A percentile compares a stretch with the other conserved stretches of the same genome.
These are phyloP conservation scores for Brachionichthys hirsutus DNA, from an alignment of 2,113 vertebrate genomes.

Conservation along the genomic window DNA sequence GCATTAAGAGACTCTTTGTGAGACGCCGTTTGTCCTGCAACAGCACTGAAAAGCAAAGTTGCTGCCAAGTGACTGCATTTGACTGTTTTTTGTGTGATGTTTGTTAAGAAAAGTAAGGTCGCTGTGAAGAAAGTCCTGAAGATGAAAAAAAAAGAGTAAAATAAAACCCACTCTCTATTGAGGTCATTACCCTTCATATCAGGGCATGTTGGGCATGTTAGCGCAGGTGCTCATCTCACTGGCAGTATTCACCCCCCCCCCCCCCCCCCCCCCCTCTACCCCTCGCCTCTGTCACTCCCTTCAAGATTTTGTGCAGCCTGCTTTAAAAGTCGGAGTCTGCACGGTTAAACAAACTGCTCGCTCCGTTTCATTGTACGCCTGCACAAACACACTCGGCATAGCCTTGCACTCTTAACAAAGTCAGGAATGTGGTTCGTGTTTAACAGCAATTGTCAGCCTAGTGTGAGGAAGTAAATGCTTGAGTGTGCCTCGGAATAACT, in stretches of 20 bases:
- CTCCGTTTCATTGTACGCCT: slow-evolving; percentile 10
- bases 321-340: slow-evolving; percentile 42
- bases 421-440: slow-evolving; percentile 64
- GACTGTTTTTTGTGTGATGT: slow-evolving; percentile 12
- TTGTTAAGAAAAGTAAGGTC: background rate
- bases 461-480: slow-evolving; percentile 55
- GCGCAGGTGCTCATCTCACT: slow-evolving; percentile 65
- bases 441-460: slow-evolving; percentile 47
- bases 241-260: slow-evolving; percentile 26
- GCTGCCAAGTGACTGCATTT: slow-evolving; percentile 12
- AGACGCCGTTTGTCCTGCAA: slow-evolving; percentile 21
- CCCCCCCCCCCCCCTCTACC: background rate
- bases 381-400: slow-evolving; percentile 34
- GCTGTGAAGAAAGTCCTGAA: slow-evolving; percentile 15
- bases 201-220: slow-evolving; percentile 57
- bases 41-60: slow-evolving; percentile 41
- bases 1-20: slow-evolving; percentile 22
- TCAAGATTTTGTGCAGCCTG: slow-evolving; percentile 30
- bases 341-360: slow-evolving; percentile 48
- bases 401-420: slow-evolving; percentile 52
- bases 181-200: slow-evolving; percentile 59
- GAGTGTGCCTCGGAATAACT: slow-evolving; percentile 20
- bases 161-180: slow-evolving; percentile 6
- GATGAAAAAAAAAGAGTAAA: background rate
- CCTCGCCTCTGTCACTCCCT: background rate